phyloP scores from a whole-genome alignment of 92 coral and sea anemone genomes.

The Montipora capitata region DNA sequence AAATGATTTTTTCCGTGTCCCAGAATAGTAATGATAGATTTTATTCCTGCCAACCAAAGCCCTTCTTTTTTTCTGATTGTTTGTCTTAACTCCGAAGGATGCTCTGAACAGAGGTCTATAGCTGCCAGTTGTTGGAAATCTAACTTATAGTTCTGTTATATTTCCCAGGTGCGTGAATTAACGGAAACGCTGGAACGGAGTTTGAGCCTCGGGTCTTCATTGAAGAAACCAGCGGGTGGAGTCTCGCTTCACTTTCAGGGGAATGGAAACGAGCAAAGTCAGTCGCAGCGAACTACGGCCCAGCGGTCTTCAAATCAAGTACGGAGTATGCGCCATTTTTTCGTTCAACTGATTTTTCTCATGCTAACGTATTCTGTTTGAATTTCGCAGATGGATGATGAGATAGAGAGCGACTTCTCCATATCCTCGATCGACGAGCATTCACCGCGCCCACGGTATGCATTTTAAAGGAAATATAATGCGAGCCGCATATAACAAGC shows the following conservation, averaged over 20 bases:
- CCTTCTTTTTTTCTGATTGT: background rate
- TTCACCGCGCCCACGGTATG: constrained; percentile 76
- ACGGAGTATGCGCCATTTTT: constrained; percentile 6
- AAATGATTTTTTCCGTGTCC: too few relatives aligned
- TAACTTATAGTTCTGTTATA: background rate
- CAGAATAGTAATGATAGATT: background rate
- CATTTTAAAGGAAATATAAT: background rate
- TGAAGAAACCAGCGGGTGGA: constrained; percentile 94
- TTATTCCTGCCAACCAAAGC: background rate
- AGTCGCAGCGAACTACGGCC: constrained; percentile 19
- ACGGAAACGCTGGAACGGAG: constrained; percentile 87
- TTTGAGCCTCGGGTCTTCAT: constrained; percentile 74
- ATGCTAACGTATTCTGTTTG: background rate
- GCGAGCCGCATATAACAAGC: background rate
- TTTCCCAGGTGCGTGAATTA: constrained; percentile 84
- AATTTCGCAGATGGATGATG: constrained; percentile 50
- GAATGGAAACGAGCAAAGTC: constrained; percentile 22
- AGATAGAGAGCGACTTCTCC: constrained; percentile 86
- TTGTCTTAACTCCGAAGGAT: background rate
- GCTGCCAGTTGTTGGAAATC: background rate
- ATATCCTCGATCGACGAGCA: constrained; percentile 81
- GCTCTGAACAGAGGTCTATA: too few relatives aligned
- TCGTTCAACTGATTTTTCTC: too few relatives aligned
- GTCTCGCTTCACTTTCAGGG: constrained; percentile 88
- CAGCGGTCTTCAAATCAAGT: constrained; percentile 64